phyloP scores from a whole-genome alignment of 2,113 vertebrate genomes.

The Capra hircus region DNA sequence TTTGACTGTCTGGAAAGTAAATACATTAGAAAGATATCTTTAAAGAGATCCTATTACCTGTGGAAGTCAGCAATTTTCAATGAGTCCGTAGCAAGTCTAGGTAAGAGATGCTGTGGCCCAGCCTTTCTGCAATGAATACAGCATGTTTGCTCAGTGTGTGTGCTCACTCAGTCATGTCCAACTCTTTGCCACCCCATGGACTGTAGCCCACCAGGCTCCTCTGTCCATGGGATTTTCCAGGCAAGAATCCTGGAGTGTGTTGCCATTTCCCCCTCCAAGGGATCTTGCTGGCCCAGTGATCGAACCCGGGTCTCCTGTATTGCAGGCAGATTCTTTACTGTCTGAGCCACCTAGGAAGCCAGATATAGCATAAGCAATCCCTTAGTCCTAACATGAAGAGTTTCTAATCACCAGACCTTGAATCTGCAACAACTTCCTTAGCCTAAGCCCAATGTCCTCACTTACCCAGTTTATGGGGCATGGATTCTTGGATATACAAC shows the following conservation, averaged over 20 bases:
- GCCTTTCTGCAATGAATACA: not conserved
- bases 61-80: not conserved
- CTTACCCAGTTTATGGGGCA: not conserved
- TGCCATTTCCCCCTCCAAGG: not conserved
- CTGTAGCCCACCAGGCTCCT: not conserved
- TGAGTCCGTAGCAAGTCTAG: not conserved
- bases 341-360: not conserved
- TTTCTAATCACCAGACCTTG: not conserved
- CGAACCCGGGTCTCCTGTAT: not conserved
- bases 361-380: not conserved
- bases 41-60: slow-evolving; percentile 45
- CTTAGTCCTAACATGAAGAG: not conserved
- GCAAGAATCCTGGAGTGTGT: not conserved
- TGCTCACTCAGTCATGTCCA: not conserved
- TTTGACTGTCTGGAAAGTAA: slow-evolving; percentile 61
- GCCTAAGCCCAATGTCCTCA: not conserved
- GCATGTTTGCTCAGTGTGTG: not conserved
- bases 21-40: slow-evolving; percentile 47
- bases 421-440: not conserved
- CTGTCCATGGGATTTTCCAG: not conserved
- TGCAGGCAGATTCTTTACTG: not conserved
- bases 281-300: not conserved
- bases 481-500: not conserved
- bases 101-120: not conserved
- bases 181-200: not conserved